Evolutionary conservation across 2,797 vertebrate species (phyloP).

Genomic region (Rachycentron canadum): DNA sequence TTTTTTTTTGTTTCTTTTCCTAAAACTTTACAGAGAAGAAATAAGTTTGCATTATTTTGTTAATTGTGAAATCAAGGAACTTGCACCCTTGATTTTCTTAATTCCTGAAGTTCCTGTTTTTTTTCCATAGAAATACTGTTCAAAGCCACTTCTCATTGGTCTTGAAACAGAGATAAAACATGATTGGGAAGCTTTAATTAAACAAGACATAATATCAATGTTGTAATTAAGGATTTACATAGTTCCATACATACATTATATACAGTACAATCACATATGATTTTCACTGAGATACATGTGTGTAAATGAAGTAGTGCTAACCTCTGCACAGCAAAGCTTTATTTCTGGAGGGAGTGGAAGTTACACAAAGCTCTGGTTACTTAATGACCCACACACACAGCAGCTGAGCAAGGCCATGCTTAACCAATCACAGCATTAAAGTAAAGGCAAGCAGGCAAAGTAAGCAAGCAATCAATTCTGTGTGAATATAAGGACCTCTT

Average conservation of each 20-base stretch:
- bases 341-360: background rate
- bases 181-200: conserved; percentile 2
- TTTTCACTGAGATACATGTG: conserved; percentile 32
- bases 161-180: conserved; percentile 43
- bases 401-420: conserved; percentile 1
- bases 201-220: conserved; percentile 40
- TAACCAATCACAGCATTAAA: conserved; percentile 55
- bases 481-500: conserved; percentile 43
- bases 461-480: conserved; percentile 59
- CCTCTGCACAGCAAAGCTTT: conserved; percentile 24
- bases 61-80: background rate
- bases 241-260: conserved; percentile 26
- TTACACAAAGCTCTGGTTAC: conserved; percentile 37
- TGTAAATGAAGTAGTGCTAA: conserved; percentile 25
- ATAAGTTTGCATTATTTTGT: background rate
- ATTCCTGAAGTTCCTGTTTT: conserved; percentile 10
- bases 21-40: background rate
- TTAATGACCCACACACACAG: conserved; percentile 20
- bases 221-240: conserved; percentile 21
- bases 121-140: conserved; percentile 55
- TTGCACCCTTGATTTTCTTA: background rate
- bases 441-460: conserved; percentile 70
- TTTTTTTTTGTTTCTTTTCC: too few species aligned
- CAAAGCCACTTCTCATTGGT: conserved; percentile 45
- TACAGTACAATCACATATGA: conserved; percentile 43